These are phyloP conservation scores for Drosophila nigromelanica DNA, from an alignment of 1,140 invertebrate genomes.

Conservation along the genomic window DNA sequence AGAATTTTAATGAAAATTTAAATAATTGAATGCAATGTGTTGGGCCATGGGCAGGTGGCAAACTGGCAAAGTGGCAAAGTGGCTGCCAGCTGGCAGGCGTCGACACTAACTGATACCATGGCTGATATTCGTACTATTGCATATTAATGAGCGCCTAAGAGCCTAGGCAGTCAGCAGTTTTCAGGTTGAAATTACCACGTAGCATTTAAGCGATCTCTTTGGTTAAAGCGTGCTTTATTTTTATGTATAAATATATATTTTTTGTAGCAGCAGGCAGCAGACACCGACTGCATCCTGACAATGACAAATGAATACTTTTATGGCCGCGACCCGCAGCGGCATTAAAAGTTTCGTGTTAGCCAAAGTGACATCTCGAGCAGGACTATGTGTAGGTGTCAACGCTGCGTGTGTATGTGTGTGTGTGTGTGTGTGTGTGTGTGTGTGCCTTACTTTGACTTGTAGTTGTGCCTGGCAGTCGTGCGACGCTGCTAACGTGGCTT, in stretches of 20 bases:
- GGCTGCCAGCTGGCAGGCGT: constrained; percentile 34
- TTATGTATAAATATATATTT: background rate
- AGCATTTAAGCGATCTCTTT: constrained; percentile 53
- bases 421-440: constrained; percentile 9
- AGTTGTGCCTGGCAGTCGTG: constrained; percentile 45
- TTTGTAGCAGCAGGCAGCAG: constrained; percentile 11
- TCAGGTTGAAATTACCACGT: constrained; percentile 21
- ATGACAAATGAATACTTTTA: constrained; percentile 82
- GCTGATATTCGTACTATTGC: constrained; percentile 59
- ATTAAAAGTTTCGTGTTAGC: constrained; percentile 76
- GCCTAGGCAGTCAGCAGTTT: constrained; percentile 51
- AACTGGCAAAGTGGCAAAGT: background rate
- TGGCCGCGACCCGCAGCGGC: constrained; percentile 67
- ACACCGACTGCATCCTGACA: constrained; percentile 60
- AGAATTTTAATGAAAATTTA: constrained; percentile 79
- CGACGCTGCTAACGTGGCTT: constrained; percentile 51
- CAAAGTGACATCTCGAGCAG: constrained; percentile 63
- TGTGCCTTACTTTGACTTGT: constrained; percentile 23
- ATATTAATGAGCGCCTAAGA: constrained; percentile 75
- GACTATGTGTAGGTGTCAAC: constrained; percentile 27
- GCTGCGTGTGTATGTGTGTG: background rate
- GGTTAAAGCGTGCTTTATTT: constrained; percentile 15
- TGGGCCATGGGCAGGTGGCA: constrained; percentile 5
- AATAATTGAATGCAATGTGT: constrained; percentile 74
- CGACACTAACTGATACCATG: constrained; percentile 5